These are phyloP conservation scores for Leptodactylus fallax DNA, from an alignment of 2,797 vertebrate species.

Conservation along the genomic window DNA sequence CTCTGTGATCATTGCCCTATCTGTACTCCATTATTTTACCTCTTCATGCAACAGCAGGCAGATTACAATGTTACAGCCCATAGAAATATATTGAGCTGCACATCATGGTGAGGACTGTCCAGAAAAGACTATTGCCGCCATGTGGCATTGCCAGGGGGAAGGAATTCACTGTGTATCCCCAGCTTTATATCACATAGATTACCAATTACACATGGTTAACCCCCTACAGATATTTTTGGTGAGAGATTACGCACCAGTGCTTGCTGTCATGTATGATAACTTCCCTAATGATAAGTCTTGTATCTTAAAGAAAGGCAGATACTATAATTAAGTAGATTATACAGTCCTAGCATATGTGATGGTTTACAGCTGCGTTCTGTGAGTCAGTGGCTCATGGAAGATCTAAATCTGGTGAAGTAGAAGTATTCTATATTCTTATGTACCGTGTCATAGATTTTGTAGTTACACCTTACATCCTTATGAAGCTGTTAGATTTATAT, in stretches of 20 bases:
- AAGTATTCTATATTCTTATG: neutral
- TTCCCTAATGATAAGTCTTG: neutral
- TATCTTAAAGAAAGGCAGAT: slow-evolving; percentile 7
- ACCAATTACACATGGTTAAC: neutral
- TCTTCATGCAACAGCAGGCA: neutral
- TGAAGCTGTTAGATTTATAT: neutral
- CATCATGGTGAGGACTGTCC: neutral
- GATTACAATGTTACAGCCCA: neutral
- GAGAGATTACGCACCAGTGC: neutral
- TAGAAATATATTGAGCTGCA: neutral
- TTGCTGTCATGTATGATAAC: neutral
- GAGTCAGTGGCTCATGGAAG: neutral
- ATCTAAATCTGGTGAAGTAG: neutral
- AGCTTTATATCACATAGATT: neutral
- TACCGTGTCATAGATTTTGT: too few species aligned
- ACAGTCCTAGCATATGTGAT: neutral
- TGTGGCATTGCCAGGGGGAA: neutral
- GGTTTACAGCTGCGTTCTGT: slow-evolving; percentile 31
- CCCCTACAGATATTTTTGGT: neutral
- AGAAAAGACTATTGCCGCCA: neutral
- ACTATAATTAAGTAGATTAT: slow-evolving; percentile 51
- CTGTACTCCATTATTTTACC: neutral
- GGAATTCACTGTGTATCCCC: neutral
- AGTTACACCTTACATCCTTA: too few species aligned
- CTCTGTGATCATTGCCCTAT: too few species aligned